Evolutionary conservation across 2,888 invertebrate species (phyloP).

Genomic region (Brachyopa scutellaris): DNA sequence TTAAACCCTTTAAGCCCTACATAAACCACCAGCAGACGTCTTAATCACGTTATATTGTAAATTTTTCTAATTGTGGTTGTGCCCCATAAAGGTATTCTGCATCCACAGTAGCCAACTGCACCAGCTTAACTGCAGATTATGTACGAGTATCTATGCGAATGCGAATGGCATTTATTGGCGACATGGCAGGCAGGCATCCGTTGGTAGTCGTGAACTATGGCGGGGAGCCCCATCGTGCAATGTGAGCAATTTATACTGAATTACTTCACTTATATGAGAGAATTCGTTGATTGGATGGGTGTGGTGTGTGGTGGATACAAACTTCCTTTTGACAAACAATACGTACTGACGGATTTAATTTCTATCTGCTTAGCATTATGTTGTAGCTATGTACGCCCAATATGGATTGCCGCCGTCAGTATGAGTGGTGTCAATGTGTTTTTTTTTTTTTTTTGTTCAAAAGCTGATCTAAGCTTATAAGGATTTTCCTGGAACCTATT

Average conservation of each 20-base stretch:
- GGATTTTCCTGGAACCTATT: background rate
- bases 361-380: conserved; percentile 34
- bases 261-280: background rate
- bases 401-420: conserved; percentile 10
- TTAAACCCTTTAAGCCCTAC: conserved; percentile 25
- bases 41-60: conserved; percentile 44
- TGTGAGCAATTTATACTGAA: conserved; percentile 26
- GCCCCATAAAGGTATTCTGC: conserved; percentile 9
- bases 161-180: conserved; percentile 55
- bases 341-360: conserved; percentile 22
- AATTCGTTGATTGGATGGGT: too few relatives aligned
- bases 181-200: conserved; percentile 22
- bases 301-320: too few relatives aligned
- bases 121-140: conserved; percentile 25
- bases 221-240: conserved; percentile 1
- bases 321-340: conserved; percentile 25
- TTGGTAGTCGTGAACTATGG: conserved; percentile 42
- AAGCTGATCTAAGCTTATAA: conserved; percentile 4
- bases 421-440: conserved; percentile 39
- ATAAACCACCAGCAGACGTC: conserved; percentile 29
- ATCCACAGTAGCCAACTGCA: conserved; percentile 46
- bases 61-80: conserved; percentile 23
- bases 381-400: conserved; percentile 11
- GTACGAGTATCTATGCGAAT: too few relatives aligned
- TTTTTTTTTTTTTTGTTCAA: too few relatives aligned